These are phyloP conservation scores for Megalopta genalis DNA, from an alignment of 1,140 invertebrate species.

Conservation along the genomic window DNA sequence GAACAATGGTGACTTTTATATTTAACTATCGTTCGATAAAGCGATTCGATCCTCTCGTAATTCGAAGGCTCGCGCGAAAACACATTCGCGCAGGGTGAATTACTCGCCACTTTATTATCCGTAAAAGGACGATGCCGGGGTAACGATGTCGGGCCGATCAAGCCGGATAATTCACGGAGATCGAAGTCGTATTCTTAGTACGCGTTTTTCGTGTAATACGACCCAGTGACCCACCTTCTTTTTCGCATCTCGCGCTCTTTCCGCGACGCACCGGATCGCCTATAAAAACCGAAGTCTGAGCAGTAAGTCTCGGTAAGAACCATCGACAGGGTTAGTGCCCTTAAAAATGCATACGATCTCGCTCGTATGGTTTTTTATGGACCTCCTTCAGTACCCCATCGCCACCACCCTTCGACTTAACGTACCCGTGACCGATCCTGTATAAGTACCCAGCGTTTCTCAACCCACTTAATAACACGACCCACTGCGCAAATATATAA, in stretches of 20 bases:
- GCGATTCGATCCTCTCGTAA: not conserved
- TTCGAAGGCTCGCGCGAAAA: not conserved
- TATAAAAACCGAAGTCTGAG: conserved; percentile 51
- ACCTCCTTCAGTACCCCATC: conserved; percentile 22
- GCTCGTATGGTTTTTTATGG: conserved; percentile 57
- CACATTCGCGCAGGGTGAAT: not conserved
- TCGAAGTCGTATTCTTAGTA: not conserved
- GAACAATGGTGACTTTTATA: not conserved
- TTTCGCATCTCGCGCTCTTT: conserved; percentile 17
- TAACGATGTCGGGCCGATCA: conserved; percentile 8
- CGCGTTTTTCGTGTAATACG: conserved; percentile 6
- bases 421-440: not conserved
- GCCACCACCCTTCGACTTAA: conserved; percentile 14
- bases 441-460: not conserved
- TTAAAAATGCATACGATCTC: conserved; percentile 60
- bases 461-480: conserved; percentile 28
- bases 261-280: conserved; percentile 24
- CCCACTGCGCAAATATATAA: not conserved
- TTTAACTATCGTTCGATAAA: not conserved
- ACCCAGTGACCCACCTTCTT: conserved; percentile 44
- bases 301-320: conserved; percentile 58
- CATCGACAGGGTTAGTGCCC: conserved; percentile 60
- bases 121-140: not conserved
- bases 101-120: conserved; percentile 12
- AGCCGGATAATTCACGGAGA: not conserved